Base-by-base conservation (phyloP, 2,797 vertebrate species). In the Australoheros facetus region DNA sequence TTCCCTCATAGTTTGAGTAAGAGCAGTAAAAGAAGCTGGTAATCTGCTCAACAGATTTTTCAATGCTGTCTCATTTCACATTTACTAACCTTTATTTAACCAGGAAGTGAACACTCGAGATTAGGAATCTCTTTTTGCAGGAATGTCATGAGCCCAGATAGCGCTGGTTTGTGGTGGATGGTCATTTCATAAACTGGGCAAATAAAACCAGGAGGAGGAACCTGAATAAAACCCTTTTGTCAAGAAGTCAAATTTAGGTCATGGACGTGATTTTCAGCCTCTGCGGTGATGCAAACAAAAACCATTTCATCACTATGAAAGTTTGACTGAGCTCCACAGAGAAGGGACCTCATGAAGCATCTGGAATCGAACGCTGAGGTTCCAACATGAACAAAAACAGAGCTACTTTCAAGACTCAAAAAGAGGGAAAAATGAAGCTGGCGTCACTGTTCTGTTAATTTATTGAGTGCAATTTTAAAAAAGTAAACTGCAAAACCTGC, bases 71-170 rank as follows among this genome's bases (percentile, higher is more conserved):
- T 11, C 37, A 12, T 39, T 12, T 39, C 9, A 39, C 37, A 16
- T 14, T 42, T 42, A 13, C 13, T 2, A 42, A 42, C 39, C 39
- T 37, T 37, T 37, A 10, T 37, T 9, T 37, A 37, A 16, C 14
- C 13, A 5, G 42, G 4, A 16, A 2, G 39, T 19, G 39, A 37
- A 37, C 8, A 11, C 37, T 37, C 9, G 37, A 48, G 62, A 48
- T 66, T 48, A 28, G 1, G 23, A 48, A 66, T 0, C 42, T 37
- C 21, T 17, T 26, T 64, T 26, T 0, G 0, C 42, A 45, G 13
- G 45, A 17, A 14, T 16, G 42, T 45, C 5, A 3, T 6, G 14
- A 5, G 6, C 16, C 64, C 45, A 51, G 10, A 26, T 4, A 69
- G 17, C n/a, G n/a, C 5, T 3, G 26, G 42, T 69, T 69, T 55